Base-by-base conservation (phyloP, 2,113 vertebrate genomes). In the Onychostoma macrolepis region DNA sequence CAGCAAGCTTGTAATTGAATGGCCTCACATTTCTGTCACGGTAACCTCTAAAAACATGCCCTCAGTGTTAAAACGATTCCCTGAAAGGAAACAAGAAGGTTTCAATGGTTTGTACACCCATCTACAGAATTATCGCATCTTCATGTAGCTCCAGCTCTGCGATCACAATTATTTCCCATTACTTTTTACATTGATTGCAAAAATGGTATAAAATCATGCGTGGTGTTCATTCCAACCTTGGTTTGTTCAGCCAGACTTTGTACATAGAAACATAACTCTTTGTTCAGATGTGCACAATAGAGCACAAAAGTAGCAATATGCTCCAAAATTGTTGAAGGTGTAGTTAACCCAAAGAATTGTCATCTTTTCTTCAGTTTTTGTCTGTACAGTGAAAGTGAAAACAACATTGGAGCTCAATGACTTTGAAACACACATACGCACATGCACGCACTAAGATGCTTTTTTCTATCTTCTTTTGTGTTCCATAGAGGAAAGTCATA, bases 71-170 rank as follows among this genome's bases (percentile, higher is more conserved):
- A 67, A 76, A 1, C 2, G 12, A 24, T 41, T 17, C 45, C 9
- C 43, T 67, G 8, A 78, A 85, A 77, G 33, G 19, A 43, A 80
- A 85, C 50, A 80, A 67, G 45, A 67, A 78, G 26, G 67, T 61
- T 58, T 33, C 71, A 30, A 3, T 28, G 15, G 15, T 69, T 41
- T 15, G 5, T 80, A 45, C 21, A 41, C 9, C 33, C 30, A 72
- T 80, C 48, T 72, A 7, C 33, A n/a, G 21, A 50, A 50, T 85
- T 17, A 28, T 56, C 2, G 13, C 24, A 75, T 15, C 12, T 61
- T 61, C 24, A n/a, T n/a, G 21, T n/a, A n/a, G 56, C 24, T 10
- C n/a, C 1, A 61, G 56, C 8, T n/a, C 24, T 61, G 56, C 1
- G 24, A n/a, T 61, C 56, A 61, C 8, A 61, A 10, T 61, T 10